Evolutionary conservation across 2,113 vertebrate species (phyloP).

Genomic region (Myotis davidii): DNA sequence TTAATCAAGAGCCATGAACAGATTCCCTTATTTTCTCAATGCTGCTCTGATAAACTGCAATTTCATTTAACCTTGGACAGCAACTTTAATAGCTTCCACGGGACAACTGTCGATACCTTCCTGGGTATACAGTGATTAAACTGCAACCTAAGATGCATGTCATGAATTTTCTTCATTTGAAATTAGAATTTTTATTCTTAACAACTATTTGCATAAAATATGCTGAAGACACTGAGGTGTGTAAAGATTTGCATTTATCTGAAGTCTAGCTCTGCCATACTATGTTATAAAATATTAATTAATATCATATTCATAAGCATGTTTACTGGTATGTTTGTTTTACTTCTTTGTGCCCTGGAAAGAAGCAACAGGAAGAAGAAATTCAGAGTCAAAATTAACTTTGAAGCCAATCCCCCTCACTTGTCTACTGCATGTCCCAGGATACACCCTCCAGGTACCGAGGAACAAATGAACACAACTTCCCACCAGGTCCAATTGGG

Average conservation of each 20-base stretch:
- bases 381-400: conserved; percentile 43
- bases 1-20: conserved; percentile 99
- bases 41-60: conserved; percentile 99
- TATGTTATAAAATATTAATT: conserved; percentile 65
- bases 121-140: conserved; percentile 98
- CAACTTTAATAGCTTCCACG: conserved; percentile 99
- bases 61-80: conserved; percentile 99
- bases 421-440: not conserved
- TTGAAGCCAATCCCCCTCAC: conserved; percentile 8
- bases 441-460: not conserved
- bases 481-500: not conserved
- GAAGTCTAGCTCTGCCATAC: conserved; percentile 24
- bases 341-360: not conserved
- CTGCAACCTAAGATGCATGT: conserved; percentile 93
- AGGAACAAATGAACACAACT: not conserved
- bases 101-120: conserved; percentile 99
- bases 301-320: conserved; percentile 21
- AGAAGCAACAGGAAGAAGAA: conserved; percentile 44
- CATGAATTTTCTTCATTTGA: conserved; percentile 94
- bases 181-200: conserved; percentile 95
- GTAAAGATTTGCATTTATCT: conserved; percentile 75
- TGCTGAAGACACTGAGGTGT: conserved; percentile 82
- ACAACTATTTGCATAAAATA: conserved; percentile 89
- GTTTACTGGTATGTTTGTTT: conserved; percentile 49
- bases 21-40: conserved; percentile 99